phyloP scores from a whole-genome alignment of 2,888 invertebrate genomes.

The Bombylius discolor region DNA sequence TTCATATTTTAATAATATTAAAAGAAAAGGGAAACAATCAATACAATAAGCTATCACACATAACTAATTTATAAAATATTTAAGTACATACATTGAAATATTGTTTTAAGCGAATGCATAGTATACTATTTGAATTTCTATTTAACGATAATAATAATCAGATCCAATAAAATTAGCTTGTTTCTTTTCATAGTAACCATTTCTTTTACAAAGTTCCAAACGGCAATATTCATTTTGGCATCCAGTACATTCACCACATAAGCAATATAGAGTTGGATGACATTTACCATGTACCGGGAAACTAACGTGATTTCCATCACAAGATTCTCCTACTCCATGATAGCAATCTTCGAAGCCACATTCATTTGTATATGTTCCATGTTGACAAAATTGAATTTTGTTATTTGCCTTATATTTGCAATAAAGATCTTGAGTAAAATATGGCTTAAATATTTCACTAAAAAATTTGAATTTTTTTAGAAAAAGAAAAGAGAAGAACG shows the following conservation, averaged over 20 bases:
- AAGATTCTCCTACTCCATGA: not conserved
- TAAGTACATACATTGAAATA: too few species aligned
- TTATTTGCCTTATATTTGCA: not conserved
- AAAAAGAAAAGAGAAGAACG: too few species aligned
- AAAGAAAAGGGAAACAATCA: too few species aligned
- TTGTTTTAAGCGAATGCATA: too few species aligned
- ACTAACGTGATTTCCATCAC: not conserved
- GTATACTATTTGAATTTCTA: too few species aligned
- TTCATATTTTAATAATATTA: too few species aligned
- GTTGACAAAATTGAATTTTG: not conserved
- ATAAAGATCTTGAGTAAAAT: not conserved
- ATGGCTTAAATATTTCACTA: too few species aligned
- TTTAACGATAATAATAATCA: not conserved
- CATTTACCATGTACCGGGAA: not conserved
- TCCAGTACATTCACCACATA: conserved; percentile 3
- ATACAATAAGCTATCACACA: too few species aligned
- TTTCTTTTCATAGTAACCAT: not conserved
- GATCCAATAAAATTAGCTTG: conserved; percentile 1
- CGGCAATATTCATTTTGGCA: not conserved
- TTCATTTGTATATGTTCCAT: conserved; percentile 1
- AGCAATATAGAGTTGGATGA: not conserved
- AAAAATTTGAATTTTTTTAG: too few species aligned
- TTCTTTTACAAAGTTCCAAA: not conserved
- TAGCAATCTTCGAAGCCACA: not conserved
- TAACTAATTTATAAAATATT: too few species aligned